phyloP scores from a whole-genome alignment of 2,888 invertebrate genomes.

The Orthosia gracilis region DNA sequence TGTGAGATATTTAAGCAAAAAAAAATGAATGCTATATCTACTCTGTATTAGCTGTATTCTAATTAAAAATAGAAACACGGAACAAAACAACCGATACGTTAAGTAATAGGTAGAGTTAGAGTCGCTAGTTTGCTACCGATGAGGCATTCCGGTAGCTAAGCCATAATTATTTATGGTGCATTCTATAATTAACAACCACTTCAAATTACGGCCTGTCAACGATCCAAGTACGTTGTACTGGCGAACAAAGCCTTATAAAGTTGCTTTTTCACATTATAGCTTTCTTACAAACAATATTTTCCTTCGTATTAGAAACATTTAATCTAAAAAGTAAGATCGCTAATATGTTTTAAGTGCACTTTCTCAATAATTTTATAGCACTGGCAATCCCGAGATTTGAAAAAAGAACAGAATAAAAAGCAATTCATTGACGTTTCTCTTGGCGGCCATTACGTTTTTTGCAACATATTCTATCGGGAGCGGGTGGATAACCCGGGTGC shows the following conservation, averaged over 20 bases:
- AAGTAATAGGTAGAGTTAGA: slow-evolving; percentile 5
- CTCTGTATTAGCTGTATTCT: background rate
- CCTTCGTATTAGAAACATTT: slow-evolving; percentile 4
- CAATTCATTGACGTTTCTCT: slow-evolving; percentile 58
- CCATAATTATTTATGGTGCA: slow-evolving; percentile 59
- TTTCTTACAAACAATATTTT: slow-evolving; percentile 25
- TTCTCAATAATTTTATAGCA: slow-evolving; percentile 27
- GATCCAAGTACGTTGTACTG: slow-evolving; percentile 13
- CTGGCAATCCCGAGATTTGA: slow-evolving; percentile 26
- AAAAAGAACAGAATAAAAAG: slow-evolving; percentile 34
- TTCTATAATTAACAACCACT: slow-evolving; percentile 61
- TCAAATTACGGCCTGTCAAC: slow-evolving; percentile 62
- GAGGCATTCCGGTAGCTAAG: slow-evolving; percentile 48
- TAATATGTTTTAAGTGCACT: slow-evolving; percentile 22
- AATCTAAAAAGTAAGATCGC: slow-evolving; percentile 10
- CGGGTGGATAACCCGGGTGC: slow-evolving; percentile 63
- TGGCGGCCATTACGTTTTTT: slow-evolving; percentile 57
- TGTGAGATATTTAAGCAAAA: slow-evolving; percentile 10
- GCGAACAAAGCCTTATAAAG: slow-evolving; percentile 42
- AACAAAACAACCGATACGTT: slow-evolving; percentile 14
- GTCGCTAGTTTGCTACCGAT: slow-evolving; percentile 36
- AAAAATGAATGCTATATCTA: background rate
- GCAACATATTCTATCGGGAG: slow-evolving; percentile 59
- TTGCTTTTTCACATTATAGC: slow-evolving; percentile 8
- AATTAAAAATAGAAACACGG: slow-evolving; percentile 15